phyloP scores from a whole-genome alignment of 2,113 vertebrate genomes.

The Protobothrops flavoviridis region DNA sequence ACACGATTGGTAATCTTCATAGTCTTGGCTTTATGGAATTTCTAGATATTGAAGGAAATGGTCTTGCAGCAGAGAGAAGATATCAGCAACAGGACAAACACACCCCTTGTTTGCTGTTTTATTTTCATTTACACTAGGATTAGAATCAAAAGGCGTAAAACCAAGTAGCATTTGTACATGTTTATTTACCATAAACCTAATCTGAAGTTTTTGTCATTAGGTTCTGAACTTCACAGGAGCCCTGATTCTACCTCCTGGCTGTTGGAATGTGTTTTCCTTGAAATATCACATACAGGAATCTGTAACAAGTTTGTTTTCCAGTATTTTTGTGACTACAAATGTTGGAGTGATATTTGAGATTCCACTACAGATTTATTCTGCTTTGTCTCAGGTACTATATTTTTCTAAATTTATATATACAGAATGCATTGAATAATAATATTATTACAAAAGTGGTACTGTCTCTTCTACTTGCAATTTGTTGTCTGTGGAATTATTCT shows the following conservation, averaged over 20 bases:
- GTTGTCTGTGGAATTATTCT: neutral
- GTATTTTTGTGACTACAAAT: conserved; percentile 81
- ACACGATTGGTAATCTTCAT: neutral
- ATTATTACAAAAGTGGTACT: neutral
- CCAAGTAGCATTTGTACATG: neutral
- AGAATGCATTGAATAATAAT: neutral
- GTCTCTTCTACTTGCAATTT: neutral
- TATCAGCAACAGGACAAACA: neutral
- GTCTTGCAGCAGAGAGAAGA: neutral
- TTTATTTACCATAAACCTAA: conserved; percentile 33
- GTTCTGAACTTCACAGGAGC: conserved; percentile 84
- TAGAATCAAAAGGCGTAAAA: neutral
- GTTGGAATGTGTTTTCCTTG: conserved; percentile 88
- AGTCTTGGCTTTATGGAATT: neutral
- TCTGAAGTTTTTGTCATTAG: conserved; percentile 69
- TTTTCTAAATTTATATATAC: neutral
- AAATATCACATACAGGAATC: conserved; percentile 76
- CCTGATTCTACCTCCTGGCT: conserved; percentile 81
- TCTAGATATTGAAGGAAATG: neutral
- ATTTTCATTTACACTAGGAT: neutral
- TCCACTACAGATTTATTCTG: conserved; percentile 80
- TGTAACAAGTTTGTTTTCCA: conserved; percentile 76
- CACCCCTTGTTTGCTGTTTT: neutral
- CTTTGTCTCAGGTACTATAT: conserved; percentile 70
- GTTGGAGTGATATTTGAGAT: conserved; percentile 81